Conservation (phyloP, 2,797 vertebrate species). For the Mycteria americana region DNA sequence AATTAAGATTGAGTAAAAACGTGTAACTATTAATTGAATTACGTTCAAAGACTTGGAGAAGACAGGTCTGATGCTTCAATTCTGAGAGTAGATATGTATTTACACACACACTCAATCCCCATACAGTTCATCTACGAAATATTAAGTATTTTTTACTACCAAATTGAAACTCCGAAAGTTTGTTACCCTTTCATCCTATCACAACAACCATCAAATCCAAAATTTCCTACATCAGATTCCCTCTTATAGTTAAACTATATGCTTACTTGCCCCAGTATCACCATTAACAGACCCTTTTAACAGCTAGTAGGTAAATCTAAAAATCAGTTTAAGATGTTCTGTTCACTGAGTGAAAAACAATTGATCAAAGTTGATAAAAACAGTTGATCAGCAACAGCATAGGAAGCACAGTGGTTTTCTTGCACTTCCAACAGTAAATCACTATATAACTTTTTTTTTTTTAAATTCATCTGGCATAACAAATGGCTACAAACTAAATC, state of each 20-base stretch:
- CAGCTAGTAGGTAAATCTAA: constrained; percentile 28
- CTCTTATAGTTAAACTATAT: neutral
- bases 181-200: neutral
- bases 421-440: constrained; percentile 36
- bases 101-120: neutral
- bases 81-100: neutral
- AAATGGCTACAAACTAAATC: constrained; percentile 56
- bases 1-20: neutral
- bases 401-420: neutral
- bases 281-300: neutral
- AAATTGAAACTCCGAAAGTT: neutral
- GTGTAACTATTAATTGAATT: neutral
- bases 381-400: constrained; percentile 10
- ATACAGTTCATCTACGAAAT: neutral
- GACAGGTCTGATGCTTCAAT: neutral
- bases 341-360: constrained; percentile 17
- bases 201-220: neutral
- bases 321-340: constrained; percentile 12
- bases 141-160: neutral
- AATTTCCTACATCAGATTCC: neutral
- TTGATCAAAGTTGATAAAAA: neutral
- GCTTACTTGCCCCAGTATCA: neutral
- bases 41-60: neutral
- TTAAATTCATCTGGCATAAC: constrained; percentile 34
- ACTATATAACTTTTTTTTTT: constrained; percentile 18